Base-by-base conservation (phyloP, 2,113 vertebrate species). In the Coturnix japonica region DNA sequence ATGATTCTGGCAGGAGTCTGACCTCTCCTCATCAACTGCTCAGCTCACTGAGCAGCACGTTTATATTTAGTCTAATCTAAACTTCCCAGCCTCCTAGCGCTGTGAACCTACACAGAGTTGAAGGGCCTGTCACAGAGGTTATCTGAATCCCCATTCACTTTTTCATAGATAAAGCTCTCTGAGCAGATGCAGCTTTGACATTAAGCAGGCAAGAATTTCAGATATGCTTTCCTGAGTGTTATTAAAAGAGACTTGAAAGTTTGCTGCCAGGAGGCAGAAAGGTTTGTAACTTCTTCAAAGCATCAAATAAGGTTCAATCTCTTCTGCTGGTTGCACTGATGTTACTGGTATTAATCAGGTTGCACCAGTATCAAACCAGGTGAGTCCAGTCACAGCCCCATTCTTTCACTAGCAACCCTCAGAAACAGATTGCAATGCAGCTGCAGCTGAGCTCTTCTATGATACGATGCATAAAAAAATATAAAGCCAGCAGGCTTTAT, bases 41-140 rank as follows among this genome's bases (percentile, higher is more conserved):
- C 61, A 56, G 61, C 17, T 7, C 88, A 89, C 35, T n/a, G 60
- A 82, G 60, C 41, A 80, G 33, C 31, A 9, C 77, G 8, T 77
- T 94, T 93, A 89, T 95, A 94, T 95, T 85, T 92, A 94, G 78
- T 77, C 78, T 87, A 64, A 91, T 80, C 94, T 87, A 89, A 77
- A 59, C 41, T 51, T 92, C 60, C 54, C 37, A 95, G 67, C n/a
- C 20, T 93, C 71, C 73, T 80, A 85, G 89, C 51, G 23, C 56
- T 85, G 28, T 56, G 75, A 96, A 35, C 6, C 30, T 73, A 64
- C 74, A 43, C n/a, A 21, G 2, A 80, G 64, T 51, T 79, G 39
- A 77, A 91, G 64, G 83, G 61, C 39, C 80, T 91, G 88, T 72
- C 65, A 81, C 81, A 87, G 85, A 91, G 67, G 60, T 94, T 95